A percentile compares a stretch with the other conserved stretches of the same genome.
Evolutionary conservation across 53 echinoderm and acorn worm genomes (phyloP).

Genomic region (Paracentrotus lividus): DNA sequence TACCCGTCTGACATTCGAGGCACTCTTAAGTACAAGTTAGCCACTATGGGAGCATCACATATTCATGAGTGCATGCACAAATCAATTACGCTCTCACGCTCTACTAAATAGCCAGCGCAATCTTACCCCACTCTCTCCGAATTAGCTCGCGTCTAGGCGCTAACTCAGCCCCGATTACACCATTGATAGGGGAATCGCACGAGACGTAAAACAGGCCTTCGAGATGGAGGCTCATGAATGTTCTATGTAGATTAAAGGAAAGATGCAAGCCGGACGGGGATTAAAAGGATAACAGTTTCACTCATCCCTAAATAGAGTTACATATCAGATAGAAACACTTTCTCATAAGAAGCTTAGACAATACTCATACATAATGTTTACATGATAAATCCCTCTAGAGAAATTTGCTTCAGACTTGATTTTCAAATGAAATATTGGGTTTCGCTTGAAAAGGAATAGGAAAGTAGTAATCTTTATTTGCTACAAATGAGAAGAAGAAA

Average conservation of each 20-base stretch:
- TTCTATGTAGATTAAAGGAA: conserved; percentile 30
- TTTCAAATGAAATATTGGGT: too few relatives aligned
- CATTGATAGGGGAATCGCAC: conserved; percentile 37
- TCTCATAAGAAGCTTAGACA: conserved; percentile 2
- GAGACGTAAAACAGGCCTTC: conserved; percentile 18
- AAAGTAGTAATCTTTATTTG: too few relatives aligned
- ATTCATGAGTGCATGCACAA: conserved; percentile 55
- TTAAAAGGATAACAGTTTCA: conserved; percentile 28
- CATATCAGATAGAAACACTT: conserved; percentile 1
- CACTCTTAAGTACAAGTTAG: conserved; percentile 33
- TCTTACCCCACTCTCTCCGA: conserved; percentile 41
- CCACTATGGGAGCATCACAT: conserved; percentile 31
- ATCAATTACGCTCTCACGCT: conserved; percentile 52
- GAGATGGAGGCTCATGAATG: neutral
- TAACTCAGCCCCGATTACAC: conserved; percentile 34
- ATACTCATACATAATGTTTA: neutral
- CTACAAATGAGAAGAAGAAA: too few relatives aligned
- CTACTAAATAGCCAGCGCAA: conserved; percentile 42
- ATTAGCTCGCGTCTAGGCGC: conserved; percentile 52
- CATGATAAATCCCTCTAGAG: neutral
- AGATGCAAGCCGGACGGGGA: neutral
- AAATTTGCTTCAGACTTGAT: too few relatives aligned
- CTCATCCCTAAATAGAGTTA: conserved; percentile 10
- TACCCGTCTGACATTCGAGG: neutral
- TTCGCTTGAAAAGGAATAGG: too few relatives aligned